These are phyloP conservation scores for Zaprionus inermis DNA, from an alignment of 1,140 invertebrate genomes.

Conservation along the genomic window DNA sequence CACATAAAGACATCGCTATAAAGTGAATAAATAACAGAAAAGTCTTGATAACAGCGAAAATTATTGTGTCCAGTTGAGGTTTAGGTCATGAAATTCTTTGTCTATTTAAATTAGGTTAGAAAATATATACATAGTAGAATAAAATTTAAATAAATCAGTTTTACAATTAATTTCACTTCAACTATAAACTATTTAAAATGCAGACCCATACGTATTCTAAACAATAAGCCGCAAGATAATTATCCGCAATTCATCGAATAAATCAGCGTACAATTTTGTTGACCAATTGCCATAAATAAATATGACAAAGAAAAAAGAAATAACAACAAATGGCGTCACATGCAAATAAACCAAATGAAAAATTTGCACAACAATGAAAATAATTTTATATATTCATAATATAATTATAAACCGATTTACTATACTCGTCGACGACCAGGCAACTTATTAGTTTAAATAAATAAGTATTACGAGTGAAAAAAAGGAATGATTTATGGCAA, in stretches of 20 bases:
- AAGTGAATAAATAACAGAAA: background rate
- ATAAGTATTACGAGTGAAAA: constrained; percentile 15
- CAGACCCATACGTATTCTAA: constrained; percentile 5
- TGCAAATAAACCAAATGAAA: constrained; percentile 40
- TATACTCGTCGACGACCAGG: constrained; percentile 2
- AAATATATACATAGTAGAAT: no score
- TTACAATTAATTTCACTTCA: constrained; percentile 1
- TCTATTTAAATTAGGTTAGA: background rate
- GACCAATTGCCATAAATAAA: constrained; percentile 65
- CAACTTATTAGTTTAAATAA: constrained; percentile 29
- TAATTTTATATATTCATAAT: constrained; percentile 58
- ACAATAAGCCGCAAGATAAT: constrained; percentile 43
- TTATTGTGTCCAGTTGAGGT: background rate
- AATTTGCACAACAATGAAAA: constrained; percentile 27
- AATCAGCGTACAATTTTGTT: constrained; percentile 2
- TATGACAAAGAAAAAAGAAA: constrained; percentile 54
- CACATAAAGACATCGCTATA: background rate
- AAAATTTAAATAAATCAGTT: constrained; percentile 7
- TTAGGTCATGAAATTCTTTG: no score
- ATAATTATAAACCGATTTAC: constrained; percentile 58
- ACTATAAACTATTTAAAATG: background rate
- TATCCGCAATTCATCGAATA: constrained; percentile 50
- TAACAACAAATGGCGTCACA: constrained; percentile 52
- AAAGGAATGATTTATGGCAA: constrained; percentile 59
- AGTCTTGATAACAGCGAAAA: background rate